Percentiles rank a stretch among this genome's conserved stretches.
phyloP scores from a whole-genome alignment of 2,797 vertebrate species.

The Gila robusta region DNA sequence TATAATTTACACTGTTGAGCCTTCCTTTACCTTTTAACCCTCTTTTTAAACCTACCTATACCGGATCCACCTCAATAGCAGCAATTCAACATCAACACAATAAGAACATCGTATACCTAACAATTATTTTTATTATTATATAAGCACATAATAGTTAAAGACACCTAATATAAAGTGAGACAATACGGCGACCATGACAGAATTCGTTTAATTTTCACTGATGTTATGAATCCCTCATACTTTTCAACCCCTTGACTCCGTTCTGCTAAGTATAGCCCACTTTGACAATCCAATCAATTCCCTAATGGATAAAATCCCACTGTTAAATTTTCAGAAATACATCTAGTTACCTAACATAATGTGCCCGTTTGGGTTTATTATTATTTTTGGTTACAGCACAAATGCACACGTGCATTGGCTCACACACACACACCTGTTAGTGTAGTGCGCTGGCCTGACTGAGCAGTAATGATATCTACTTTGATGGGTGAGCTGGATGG shows the following conservation, averaged over 20 bases:
- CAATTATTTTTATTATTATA: background rate
- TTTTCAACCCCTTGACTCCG: background rate
- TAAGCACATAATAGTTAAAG: background rate
- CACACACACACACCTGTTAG: slow-evolving; percentile 64
- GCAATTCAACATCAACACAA: too few relatives aligned
- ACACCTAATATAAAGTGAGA: background rate
- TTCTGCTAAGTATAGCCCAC: slow-evolving; percentile 8
- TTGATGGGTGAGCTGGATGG: slow-evolving; percentile 77
- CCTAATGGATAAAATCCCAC: background rate
- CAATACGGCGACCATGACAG: background rate
- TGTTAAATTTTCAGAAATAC: background rate
- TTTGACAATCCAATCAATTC: background rate
- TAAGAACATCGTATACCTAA: background rate
- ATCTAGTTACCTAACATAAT: background rate
- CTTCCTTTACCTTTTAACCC: background rate
- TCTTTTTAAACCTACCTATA: background rate
- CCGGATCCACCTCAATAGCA: background rate
- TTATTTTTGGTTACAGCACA: background rate
- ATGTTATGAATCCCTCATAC: background rate
- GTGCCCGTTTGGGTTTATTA: background rate
- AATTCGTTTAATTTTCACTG: background rate
- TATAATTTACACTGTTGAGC: background rate
- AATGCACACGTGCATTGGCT: too few relatives aligned
- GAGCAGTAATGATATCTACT: slow-evolving; percentile 55
- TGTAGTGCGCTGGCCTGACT: slow-evolving; percentile 52